phyloP scores from a whole-genome alignment of 2,888 invertebrate species.

The Autographa gamma region DNA sequence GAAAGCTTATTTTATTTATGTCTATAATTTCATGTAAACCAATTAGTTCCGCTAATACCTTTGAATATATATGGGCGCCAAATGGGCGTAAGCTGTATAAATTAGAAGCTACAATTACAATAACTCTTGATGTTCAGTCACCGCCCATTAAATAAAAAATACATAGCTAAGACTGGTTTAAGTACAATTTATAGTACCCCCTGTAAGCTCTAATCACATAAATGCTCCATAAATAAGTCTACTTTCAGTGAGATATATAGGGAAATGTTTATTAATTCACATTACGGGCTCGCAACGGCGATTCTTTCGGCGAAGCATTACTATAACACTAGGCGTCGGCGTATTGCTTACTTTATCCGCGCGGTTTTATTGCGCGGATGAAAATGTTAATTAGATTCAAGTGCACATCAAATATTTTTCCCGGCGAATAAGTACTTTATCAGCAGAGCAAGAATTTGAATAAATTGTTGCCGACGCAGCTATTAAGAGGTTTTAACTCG shows the following conservation, averaged over 20 bases:
- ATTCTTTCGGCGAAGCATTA: constrained; percentile 31
- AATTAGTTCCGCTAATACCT: neutral
- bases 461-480: constrained; percentile 76
- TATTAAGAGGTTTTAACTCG: constrained; percentile 75
- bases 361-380: constrained; percentile 15
- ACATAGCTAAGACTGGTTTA: constrained; percentile 64
- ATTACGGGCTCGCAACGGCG: constrained; percentile 27
- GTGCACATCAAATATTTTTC: constrained; percentile 66
- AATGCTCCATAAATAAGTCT: constrained; percentile 67
- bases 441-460: constrained; percentile 71
- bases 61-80: constrained; percentile 3
- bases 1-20: neutral
- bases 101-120: constrained; percentile 48
- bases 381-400: constrained; percentile 62
- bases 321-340: neutral
- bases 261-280: constrained; percentile 58
- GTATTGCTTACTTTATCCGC: constrained; percentile 4
- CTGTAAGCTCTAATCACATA: constrained; percentile 64
- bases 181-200: constrained; percentile 69
- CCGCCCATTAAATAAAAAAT: constrained; percentile 67
- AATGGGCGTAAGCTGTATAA: constrained; percentile 21
- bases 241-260: constrained; percentile 54
- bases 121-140: constrained; percentile 63
- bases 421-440: constrained; percentile 60
- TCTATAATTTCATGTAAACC: neutral